These are phyloP conservation scores for Psilanteris sp. DNA, from an alignment of 1,140 invertebrate genomes.

Conservation along the genomic window DNA sequence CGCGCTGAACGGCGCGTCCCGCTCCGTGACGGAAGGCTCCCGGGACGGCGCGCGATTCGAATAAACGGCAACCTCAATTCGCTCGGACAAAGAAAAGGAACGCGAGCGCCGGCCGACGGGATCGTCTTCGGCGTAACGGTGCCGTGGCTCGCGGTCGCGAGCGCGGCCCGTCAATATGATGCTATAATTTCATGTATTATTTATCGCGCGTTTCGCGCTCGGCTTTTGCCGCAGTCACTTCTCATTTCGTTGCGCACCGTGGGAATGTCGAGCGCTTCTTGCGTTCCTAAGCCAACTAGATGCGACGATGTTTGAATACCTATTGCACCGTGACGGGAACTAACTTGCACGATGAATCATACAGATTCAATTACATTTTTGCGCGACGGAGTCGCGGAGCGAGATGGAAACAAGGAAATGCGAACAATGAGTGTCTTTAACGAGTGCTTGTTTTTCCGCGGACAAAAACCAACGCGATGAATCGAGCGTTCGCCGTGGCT, in stretches of 20 bases:
- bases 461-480: no score
- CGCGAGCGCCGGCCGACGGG: not conserved
- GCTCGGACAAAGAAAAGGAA: conserved; percentile 13
- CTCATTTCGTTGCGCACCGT: conserved; percentile 63
- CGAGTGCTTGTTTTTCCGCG: no score
- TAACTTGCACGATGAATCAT: conserved; percentile 25
- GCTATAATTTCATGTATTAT: conserved; percentile 70
- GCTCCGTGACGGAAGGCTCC: conserved; percentile 28
- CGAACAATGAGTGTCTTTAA: not conserved
- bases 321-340: conserved; percentile 28
- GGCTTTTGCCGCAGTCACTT: conserved; percentile 34
- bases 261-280: conserved; percentile 66
- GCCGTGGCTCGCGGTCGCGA: not conserved
- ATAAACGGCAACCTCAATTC: conserved; percentile 28
- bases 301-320: conserved; percentile 21
- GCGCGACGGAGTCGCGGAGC: not conserved
- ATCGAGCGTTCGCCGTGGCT: no score
- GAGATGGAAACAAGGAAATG: conserved; percentile 3
- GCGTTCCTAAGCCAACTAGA: conserved; percentile 7
- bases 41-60: conserved; percentile 2
- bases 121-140: not conserved
- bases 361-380: conserved; percentile 39
- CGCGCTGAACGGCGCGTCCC: not conserved
- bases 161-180: conserved; percentile 17
- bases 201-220: conserved; percentile 64